Base-by-base conservation (phyloP, 2,797 vertebrate species). In the Rhyacichthys aspro region DNA sequence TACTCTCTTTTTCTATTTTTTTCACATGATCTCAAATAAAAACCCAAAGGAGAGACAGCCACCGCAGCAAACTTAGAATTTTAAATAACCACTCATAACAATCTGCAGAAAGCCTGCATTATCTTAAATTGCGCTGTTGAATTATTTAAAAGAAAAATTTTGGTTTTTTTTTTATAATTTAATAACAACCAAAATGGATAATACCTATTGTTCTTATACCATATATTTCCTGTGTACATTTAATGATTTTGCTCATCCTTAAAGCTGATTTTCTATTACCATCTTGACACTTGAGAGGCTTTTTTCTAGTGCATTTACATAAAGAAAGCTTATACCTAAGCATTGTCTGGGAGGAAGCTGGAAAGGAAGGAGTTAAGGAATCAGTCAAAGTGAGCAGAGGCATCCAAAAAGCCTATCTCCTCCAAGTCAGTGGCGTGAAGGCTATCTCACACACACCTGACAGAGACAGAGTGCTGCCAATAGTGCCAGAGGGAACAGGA, bases 381-480 rank as follows among this genome's bases (percentile, higher is more conserved):
- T 11, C 28, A 78, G 74, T 71, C 32, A 15, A 71, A 72, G 28
- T 32, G 55, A 9, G 62, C 67, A 63, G 78, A 78, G 66, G 64
- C 64, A 70, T 79, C 72, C 69, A 78, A 74, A n/a, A 84, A 83
- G 55, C 65, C 79, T 53, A 86, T 87, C 74, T 85, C 55, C 67
- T 73, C 72, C 66, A 69, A 82, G 77, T 83, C 82, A 86, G 17
- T 76, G 78, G 79, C 63, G 72, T 82, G 78, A 88, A 82, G 80
- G 83, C 86, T 79, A 83, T 82, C 79, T 84, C 76, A 76, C 82
- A 81, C 63, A 80, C 81, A 86, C 86, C 79, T 83, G 86, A 89
- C 84, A 81, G 79, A 84, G 84, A 87, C 77, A 74, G 80, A 85
- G 79, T 76, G 81, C 77, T 86, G 77, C 76, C 83, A 84, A 84